Percentiles rank a stretch among this genome's conserved stretches.
phyloP scores from a whole-genome alignment of 2,888 invertebrate genomes.

The Agrilus biguttatus region DNA sequence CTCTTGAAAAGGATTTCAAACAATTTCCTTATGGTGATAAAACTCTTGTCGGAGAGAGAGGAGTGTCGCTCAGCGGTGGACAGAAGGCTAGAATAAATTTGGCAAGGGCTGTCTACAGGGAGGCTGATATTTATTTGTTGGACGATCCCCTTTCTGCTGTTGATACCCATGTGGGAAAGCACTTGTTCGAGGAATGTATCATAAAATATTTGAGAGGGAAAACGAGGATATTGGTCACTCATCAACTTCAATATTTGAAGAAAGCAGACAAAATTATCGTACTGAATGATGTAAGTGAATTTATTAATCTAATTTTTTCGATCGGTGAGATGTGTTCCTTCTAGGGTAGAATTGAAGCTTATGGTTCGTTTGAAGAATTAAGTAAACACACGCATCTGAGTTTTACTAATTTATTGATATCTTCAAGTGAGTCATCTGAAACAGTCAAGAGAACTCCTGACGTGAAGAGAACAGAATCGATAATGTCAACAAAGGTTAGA shows the following conservation, averaged over 20 bases:
- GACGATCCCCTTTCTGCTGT: conserved; percentile 74
- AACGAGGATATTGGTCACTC: conserved; percentile 53
- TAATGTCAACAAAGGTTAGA: conserved; percentile 8
- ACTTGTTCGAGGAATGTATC: conserved; percentile 63
- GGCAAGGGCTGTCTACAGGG: conserved; percentile 61
- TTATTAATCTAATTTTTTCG: no score
- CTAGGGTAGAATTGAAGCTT: conserved; percentile 41
- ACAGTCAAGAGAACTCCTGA: conserved; percentile 1
- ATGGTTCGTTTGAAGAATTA: conserved; percentile 44
- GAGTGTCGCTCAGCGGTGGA: conserved; percentile 64
- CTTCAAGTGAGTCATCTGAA: conserved; percentile 15
- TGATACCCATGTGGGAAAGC: conserved; percentile 60
- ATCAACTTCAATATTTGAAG: conserved; percentile 52
- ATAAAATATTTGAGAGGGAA: conserved; percentile 37
- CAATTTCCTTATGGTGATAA: conserved; percentile 38
- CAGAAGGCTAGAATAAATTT: conserved; percentile 68
- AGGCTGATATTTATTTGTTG: conserved; percentile 60
- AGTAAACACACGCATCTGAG: conserved; percentile 39
- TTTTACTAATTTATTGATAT: conserved; percentile 35
- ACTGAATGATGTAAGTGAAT: conserved; percentile 34
- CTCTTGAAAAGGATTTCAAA: conserved; percentile 48
- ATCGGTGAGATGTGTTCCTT: conserved; percentile 1
- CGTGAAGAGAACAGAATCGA: conserved; percentile 11
- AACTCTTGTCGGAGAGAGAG: conserved; percentile 52
- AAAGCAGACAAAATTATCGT: conserved; percentile 39